Evolutionary conservation across 2,888 invertebrate species (phyloP), one percentile per base, ranked within the genome.

Genomic region (Helleia helle): DNA sequence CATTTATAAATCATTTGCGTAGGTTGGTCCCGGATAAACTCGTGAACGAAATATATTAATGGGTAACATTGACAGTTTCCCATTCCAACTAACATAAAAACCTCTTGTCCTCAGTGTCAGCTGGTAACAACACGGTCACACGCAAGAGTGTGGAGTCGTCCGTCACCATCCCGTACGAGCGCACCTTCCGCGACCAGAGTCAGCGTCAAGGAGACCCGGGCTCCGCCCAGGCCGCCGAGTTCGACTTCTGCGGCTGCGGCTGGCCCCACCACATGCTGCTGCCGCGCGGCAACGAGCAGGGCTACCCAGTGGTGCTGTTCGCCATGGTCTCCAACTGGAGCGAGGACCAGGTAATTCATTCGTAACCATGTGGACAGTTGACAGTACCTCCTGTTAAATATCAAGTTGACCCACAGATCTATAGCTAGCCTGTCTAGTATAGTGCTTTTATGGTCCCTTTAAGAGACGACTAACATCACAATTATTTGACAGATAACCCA

Each of bases 161-260:
- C 0, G 90, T 95, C n/a, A 94, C 94, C 6, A 92, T 94, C 59
- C 93, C 94, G 0, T 93, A 91, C 65, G 93, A 93, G 64, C 86
- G 91, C 43, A 93, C 92, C 1, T 95, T 93, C 89, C 88, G 92
- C 6, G 88, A 90, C 63, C 91, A 92, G 51, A 56, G 62, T 1
- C 81, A 72, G 40, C 85, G 92, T 0, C 91, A 92, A 0, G 87
- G 81, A 0, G 87, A 87, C 29, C 55, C 72, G 0, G 69, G 83
- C n/a, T 64, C 86, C 0, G 79, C 72, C 0, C 71, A 80, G 2
- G 71, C 87, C 0, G 76, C 76, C 0, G 80, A 86, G 51, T 92
- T 92, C 75, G 91, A 92, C 74, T 93, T 92, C 87, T 95, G 95
- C 75, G 94, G 94, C 45, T 95, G 95, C 58, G 94, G 94, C 37